Evolutionary conservation across 2,888 invertebrate genomes (phyloP).

Genomic region (Pyrocoelia pectoralis): DNA sequence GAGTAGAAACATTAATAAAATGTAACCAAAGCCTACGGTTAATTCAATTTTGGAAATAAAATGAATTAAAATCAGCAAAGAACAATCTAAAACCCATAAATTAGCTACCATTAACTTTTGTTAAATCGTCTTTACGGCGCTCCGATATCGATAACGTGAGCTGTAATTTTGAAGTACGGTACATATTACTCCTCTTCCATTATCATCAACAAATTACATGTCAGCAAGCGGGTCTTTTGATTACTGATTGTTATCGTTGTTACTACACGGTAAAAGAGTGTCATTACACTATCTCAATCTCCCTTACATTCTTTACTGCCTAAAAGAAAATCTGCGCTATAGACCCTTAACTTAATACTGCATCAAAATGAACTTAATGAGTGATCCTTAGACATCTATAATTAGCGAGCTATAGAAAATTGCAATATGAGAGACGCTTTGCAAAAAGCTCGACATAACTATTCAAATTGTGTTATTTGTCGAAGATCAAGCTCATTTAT

Average conservation of each 20-base stretch:
- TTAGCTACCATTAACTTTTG: background rate
- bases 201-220: constrained; percentile 50
- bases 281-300: constrained; percentile 43
- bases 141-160: constrained; percentile 11
- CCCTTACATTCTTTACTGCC: constrained; percentile 29
- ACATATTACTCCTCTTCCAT: constrained; percentile 41
- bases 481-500: too few relatives aligned
- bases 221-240: constrained; percentile 47
- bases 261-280: constrained; percentile 42
- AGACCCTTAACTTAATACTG: constrained; percentile 27
- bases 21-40: too few relatives aligned
- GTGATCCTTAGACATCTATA: constrained; percentile 18
- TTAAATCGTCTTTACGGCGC: background rate
- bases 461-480: background rate
- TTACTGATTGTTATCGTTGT: constrained; percentile 48
- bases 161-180: constrained; percentile 21
- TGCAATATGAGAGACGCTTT: background rate
- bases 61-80: background rate
- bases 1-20: too few relatives aligned
- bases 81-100: background rate
- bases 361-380: constrained; percentile 32
- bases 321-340: constrained; percentile 21
- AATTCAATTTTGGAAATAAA: background rate
- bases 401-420: constrained; percentile 21
- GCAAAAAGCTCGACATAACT: background rate